Conservation (phyloP, 2,888 invertebrate genomes). For the Plagodis pulveraria region DNA sequence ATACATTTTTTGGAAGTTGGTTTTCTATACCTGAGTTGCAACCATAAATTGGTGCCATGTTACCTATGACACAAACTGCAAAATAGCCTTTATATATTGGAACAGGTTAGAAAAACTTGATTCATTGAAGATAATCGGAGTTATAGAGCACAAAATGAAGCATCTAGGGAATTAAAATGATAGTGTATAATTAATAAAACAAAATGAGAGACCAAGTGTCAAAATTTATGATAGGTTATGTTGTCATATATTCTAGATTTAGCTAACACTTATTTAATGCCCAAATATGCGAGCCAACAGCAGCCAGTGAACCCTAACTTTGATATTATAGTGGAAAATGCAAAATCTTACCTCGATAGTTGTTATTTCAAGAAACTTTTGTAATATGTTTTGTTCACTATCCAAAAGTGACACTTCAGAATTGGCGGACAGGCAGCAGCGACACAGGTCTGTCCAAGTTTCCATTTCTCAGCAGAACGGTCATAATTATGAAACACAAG, state of each 20-base stretch:
- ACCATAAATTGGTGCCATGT: too few species aligned
- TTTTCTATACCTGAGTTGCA: too few species aligned
- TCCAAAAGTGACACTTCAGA: conserved; percentile 72
- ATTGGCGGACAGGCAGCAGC: conserved; percentile 76
- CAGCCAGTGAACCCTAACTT: background rate
- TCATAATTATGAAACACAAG: conserved; percentile 60
- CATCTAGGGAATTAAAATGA: too few species aligned
- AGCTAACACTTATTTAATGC: background rate
- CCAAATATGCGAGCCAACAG: background rate
- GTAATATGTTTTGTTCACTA: conserved; percentile 59
- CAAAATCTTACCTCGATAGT: conserved; percentile 63
- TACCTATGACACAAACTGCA: too few species aligned
- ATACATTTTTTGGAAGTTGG: too few species aligned
- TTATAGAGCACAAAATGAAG: too few species aligned
- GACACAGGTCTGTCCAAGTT: conserved; percentile 76
- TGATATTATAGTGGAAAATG: background rate
- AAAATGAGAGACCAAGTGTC: background rate
- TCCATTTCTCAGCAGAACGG: conserved; percentile 68
- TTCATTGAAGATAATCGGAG: too few species aligned
- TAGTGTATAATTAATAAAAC: too few species aligned
- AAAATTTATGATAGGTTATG: conserved; percentile 4
- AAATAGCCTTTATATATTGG: too few species aligned
- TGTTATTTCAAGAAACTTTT: conserved; percentile 73
- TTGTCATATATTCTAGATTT: background rate
- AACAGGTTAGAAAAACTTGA: too few species aligned